Percentiles rank a stretch among this genome's conserved stretches.
Evolutionary conservation across 2,888 invertebrate species (phyloP).

Genomic region (Xestobium rufovillosum): DNA sequence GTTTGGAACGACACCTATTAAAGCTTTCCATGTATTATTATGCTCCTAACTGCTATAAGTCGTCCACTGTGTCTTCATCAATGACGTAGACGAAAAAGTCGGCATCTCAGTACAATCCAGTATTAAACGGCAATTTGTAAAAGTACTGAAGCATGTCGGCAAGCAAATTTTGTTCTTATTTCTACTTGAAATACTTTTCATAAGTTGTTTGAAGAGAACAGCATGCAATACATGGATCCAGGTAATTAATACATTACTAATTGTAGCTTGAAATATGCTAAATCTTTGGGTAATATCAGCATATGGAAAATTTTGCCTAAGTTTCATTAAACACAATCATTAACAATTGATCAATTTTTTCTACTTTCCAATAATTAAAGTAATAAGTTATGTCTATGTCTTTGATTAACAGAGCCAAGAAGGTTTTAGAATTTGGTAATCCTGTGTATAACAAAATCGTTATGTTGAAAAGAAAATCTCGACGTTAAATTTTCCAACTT

Average conservation of each 20-base stretch:
- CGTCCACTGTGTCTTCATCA: not conserved
- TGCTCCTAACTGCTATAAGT: conserved; percentile 11
- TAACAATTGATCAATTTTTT: conserved; percentile 17
- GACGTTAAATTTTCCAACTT: not conserved
- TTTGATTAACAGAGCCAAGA: conserved; percentile 5
- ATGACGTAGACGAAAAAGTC: not conserved
- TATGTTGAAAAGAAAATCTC: conserved; percentile 4
- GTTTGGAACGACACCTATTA: conserved; percentile 13
- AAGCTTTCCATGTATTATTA: conserved; percentile 8
- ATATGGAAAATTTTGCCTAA: conserved; percentile 16
- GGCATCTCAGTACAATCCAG: conserved; percentile 14
- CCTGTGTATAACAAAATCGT: conserved; percentile 6
- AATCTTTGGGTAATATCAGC: conserved; percentile 16
- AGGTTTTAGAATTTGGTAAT: conserved; percentile 2
- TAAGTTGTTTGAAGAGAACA: conserved; percentile 12
- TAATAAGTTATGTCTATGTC: conserved; percentile 13
- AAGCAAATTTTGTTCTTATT: conserved; percentile 16
- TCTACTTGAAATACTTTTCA: conserved; percentile 11
- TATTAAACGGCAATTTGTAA: conserved; percentile 12
- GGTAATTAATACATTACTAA: conserved; percentile 15
- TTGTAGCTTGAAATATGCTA: conserved; percentile 7
- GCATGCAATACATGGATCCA: conserved; percentile 14
- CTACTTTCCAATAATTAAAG: conserved; percentile 15
- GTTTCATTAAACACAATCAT: conserved; percentile 19
- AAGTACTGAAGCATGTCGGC: conserved; percentile 10